A percentile compares a stretch with the other conserved stretches of the same genome.
Conservation (phyloP, 2,113 vertebrate genomes). For the Ardeotis arabs region DNA sequence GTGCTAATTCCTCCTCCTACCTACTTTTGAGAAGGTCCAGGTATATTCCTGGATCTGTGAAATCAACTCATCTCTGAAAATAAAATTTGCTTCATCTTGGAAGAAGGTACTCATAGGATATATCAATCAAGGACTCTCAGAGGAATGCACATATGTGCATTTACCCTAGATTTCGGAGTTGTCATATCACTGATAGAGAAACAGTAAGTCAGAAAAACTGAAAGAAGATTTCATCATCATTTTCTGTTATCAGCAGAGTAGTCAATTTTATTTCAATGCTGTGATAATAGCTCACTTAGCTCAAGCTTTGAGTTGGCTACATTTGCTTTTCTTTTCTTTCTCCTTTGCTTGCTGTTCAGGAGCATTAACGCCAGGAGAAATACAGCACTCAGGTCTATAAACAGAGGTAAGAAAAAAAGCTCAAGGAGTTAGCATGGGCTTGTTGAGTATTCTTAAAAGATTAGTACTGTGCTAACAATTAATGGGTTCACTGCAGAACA, state of each 20-base stretch:
- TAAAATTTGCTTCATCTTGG: neutral
- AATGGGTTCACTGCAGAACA: slow-evolving; percentile 35
- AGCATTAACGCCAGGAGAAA: neutral
- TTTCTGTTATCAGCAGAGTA: neutral
- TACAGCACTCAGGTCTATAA: slow-evolving; percentile 2
- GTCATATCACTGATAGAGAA: neutral
- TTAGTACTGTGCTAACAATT: slow-evolving; percentile 35
- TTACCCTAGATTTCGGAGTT: neutral
- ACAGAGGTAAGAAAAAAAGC: slow-evolving; percentile 40
- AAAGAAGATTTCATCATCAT: neutral
- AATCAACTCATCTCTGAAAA: neutral
- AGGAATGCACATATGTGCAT: neutral
- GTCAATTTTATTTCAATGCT: neutral
- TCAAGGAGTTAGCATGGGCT: slow-evolving; percentile 8
- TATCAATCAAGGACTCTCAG: neutral
- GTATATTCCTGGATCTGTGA: neutral
- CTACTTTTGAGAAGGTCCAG: neutral
- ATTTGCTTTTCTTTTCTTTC: slow-evolving; percentile 9
- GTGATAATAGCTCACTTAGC: neutral
- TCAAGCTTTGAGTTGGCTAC: neutral
- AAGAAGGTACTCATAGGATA: neutral
- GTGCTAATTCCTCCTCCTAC: neutral
- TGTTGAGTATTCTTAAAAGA: slow-evolving; percentile 60
- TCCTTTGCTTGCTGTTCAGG: neutral
- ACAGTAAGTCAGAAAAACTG: neutral